Evolutionary conservation across 2,797 vertebrate species (phyloP).

Genomic region (Anolis apletophallus): DNA sequence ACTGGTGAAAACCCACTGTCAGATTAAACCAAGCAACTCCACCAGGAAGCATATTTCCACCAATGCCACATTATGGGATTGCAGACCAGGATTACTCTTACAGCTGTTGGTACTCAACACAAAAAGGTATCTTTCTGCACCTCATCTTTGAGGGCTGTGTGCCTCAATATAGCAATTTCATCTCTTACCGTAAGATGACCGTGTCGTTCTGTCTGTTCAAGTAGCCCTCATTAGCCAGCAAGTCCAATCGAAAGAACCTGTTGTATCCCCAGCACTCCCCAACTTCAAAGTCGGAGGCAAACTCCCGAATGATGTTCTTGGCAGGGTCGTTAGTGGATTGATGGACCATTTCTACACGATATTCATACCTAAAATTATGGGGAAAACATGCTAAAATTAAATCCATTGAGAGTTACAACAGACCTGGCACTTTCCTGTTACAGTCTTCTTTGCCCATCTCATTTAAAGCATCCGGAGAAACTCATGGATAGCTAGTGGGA

Average conservation of each 20-base stretch:
- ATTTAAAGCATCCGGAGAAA: background rate
- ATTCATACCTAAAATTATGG: constrained; percentile 87
- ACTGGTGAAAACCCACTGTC: background rate
- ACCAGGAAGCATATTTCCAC: background rate
- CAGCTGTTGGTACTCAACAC: background rate
- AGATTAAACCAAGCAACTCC: background rate
- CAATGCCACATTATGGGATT: too few relatives aligned
- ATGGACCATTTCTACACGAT: constrained; percentile 98
- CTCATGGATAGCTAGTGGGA: background rate
- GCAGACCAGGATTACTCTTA: too few relatives aligned
- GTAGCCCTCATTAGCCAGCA: constrained; percentile 97
- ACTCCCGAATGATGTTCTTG: constrained; percentile 98
- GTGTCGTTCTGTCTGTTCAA: constrained; percentile 96
- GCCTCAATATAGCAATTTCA: background rate
- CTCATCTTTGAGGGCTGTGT: background rate
- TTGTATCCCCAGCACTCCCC: constrained; percentile 99
- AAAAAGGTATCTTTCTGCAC: background rate
- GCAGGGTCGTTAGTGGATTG: constrained; percentile 95
- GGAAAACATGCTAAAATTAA: too few relatives aligned
- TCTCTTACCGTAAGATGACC: constrained; percentile 91
- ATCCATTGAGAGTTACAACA: background rate
- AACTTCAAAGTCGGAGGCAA: constrained; percentile 98
- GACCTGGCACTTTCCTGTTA: background rate
- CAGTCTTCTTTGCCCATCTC: background rate
- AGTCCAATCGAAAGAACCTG: constrained; percentile 95